Conservation (phyloP, 2,113 vertebrate species). For the Erythrolamprus reginae region DNA sequence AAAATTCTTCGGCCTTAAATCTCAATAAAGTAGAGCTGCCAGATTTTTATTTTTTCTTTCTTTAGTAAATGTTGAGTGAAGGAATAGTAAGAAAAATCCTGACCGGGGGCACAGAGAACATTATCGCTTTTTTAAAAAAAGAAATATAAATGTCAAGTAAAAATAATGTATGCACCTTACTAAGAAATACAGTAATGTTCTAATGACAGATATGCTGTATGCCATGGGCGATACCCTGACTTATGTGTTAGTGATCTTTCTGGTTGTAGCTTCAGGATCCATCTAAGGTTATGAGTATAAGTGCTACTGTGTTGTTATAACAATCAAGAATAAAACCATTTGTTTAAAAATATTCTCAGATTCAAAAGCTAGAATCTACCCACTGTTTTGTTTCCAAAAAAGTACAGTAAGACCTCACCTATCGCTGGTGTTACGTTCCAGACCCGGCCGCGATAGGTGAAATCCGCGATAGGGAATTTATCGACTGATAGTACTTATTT, state of each 20-base stretch:
- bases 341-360: not conserved
- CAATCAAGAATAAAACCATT: not conserved
- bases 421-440: no score
- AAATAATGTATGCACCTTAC: not conserved
- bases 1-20: not conserved
- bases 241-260: not conserved
- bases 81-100: not conserved
- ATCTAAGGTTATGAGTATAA: not conserved
- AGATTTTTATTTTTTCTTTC: not conserved
- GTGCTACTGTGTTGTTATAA: not conserved
- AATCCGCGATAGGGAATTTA: no score
- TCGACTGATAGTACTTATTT: no score
- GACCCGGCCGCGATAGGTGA: no score
- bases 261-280: not conserved
- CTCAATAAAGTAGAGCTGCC: not conserved
- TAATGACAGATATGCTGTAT: not conserved
- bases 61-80: not conserved
- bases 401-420: no score
- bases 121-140: not conserved
- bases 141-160: not conserved
- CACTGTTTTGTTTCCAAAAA: not conserved
- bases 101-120: not conserved
- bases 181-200: not conserved
- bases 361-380: not conserved
- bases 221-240: not conserved